Percentiles rank a stretch among this genome's conserved stretches.
Conservation (phyloP, 2,888 invertebrate genomes). For the Cryptophagus acutangulus region DNA sequence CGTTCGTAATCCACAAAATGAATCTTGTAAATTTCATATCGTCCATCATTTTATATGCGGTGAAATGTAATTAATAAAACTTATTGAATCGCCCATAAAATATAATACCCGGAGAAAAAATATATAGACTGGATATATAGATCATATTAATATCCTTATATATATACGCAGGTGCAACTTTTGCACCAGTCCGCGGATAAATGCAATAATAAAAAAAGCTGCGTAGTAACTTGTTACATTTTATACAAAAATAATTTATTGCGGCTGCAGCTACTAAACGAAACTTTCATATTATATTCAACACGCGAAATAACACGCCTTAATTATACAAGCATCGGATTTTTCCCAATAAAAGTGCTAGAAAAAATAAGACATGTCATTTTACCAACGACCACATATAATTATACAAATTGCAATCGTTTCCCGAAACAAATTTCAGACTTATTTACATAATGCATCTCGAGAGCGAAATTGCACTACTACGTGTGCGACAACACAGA, state of each 20-base stretch:
- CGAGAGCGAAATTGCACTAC: conserved; percentile 23
- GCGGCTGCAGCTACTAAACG: conserved; percentile 4
- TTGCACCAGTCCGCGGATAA: conserved; percentile 12
- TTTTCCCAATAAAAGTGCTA: conserved; percentile 11
- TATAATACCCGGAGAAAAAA: not conserved
- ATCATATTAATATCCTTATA: conserved; percentile 1
- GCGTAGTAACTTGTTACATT: conserved; percentile 15
- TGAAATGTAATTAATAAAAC: conserved; percentile 14
- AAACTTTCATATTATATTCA: conserved; percentile 1
- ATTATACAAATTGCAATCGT: conserved; percentile 22
- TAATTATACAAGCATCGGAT: conserved; percentile 12
- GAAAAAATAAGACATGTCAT: conserved; percentile 21
- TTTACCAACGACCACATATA: conserved; percentile 24
- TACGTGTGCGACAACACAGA: too few species aligned
- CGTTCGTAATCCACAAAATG: conserved; percentile 12
- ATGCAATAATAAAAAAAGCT: conserved; percentile 21
- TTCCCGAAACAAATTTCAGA: conserved; percentile 20
- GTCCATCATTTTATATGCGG: conserved; percentile 11
- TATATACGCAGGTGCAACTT: conserved; percentile 2
- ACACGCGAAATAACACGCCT: conserved; percentile 8
- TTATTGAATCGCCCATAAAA: conserved; percentile 7
- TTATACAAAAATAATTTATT: conserved; percentile 19
- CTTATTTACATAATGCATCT: conserved; percentile 27
- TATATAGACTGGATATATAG: not conserved
- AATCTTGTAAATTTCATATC: conserved; percentile 9